These are phyloP conservation scores for Holacanthus passer DNA, from an alignment of 2,113 vertebrate species.

Conservation along the genomic window DNA sequence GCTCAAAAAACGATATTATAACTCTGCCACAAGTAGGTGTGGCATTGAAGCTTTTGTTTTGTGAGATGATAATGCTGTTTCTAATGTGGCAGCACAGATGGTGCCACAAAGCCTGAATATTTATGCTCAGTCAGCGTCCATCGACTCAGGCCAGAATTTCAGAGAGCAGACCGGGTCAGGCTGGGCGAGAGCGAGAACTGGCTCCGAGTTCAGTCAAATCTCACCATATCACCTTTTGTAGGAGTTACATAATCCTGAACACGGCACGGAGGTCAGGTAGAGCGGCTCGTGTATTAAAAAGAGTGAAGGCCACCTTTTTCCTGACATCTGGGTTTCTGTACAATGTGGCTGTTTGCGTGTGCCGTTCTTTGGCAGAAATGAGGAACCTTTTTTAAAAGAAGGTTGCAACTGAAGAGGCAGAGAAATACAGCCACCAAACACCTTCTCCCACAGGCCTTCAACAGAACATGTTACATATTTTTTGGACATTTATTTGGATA, in stretches of 20 bases:
- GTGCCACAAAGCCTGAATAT: conserved; percentile 60
- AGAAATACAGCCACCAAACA: background rate
- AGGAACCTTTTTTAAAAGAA: background rate
- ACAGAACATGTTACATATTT: background rate
- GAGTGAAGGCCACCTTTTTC: conserved; percentile 3
- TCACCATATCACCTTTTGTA: background rate
- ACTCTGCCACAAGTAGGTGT: conserved; percentile 22
- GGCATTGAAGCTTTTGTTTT: conserved; percentile 48
- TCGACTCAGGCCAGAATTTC: conserved; percentile 41
- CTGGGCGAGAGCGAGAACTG: background rate
- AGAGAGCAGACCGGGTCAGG: conserved; percentile 9
- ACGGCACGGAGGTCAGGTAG: conserved; percentile 1
- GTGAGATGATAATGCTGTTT: conserved; percentile 42
- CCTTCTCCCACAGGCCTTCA: background rate
- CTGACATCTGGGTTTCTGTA: background rate
- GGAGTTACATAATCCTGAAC: conserved; percentile 17
- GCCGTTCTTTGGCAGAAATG: background rate
- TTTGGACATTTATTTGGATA: background rate
- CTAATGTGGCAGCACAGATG: conserved; percentile 60
- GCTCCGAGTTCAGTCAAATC: conserved; percentile 1
- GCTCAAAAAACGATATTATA: conserved; percentile 14
- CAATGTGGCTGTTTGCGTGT: conserved; percentile 3
- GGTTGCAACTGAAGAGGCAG: background rate
- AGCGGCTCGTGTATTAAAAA: background rate
- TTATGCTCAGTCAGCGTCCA: conserved; percentile 49